These are phyloP conservation scores for Eupsittula cactorum DNA, from an alignment of 2,113 vertebrate genomes.

Conservation along the genomic window DNA sequence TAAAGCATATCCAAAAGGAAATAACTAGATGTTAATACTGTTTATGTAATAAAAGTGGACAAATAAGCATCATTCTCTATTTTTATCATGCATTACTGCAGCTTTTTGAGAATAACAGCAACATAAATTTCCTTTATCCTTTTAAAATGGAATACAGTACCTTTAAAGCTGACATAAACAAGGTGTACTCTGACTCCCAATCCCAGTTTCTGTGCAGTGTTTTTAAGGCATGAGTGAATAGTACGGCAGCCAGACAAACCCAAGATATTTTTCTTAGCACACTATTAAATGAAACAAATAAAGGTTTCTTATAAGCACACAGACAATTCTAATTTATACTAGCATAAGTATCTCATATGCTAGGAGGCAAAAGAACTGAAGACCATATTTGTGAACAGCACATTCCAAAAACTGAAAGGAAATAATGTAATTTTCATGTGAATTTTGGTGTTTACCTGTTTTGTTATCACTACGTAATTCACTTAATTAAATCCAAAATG, in stretches of 20 bases:
- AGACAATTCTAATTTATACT: neutral
- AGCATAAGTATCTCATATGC: neutral
- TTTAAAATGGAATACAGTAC: conserved; percentile 73
- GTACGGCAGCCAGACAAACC: conserved; percentile 85
- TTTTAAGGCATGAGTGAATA: conserved; percentile 91
- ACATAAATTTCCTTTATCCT: neutral
- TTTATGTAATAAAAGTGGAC: neutral
- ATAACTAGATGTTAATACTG: neutral
- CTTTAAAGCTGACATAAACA: conserved; percentile 97
- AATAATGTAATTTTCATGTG: neutral
- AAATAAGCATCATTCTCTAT: neutral
- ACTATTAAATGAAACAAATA: conserved; percentile 69
- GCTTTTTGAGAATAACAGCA: neutral
- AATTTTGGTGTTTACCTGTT: neutral
- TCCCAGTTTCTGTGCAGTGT: conserved; percentile 97
- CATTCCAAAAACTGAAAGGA: neutral
- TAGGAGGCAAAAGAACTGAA: neutral
- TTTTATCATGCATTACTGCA: neutral
- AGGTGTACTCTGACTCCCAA: conserved; percentile 96
- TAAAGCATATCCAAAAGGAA: neutral
- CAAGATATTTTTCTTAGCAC: conserved; percentile 88
- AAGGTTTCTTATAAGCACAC: neutral
- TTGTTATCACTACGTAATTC: neutral
- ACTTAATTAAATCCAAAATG: neutral
- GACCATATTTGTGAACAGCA: neutral